Evolutionary conservation across 2,888 invertebrate species (phyloP).

Genomic region (Cremastinae sp.): DNA sequence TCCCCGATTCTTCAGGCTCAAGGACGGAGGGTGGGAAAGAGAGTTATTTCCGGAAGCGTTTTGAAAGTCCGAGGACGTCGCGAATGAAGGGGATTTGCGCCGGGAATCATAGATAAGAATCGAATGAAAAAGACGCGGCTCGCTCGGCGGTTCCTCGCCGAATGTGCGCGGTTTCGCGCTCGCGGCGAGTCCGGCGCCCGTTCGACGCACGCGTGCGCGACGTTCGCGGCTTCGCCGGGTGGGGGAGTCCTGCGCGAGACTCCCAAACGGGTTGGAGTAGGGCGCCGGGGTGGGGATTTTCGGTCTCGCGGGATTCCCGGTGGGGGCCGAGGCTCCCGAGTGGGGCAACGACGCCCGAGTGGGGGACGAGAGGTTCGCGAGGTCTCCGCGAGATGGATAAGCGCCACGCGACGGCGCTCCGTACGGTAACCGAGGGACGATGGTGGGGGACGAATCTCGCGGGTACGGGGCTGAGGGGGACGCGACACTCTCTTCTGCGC

Average conservation of each 20-base stretch:
- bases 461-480: constrained; percentile 32
- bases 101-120: too few relatives aligned
- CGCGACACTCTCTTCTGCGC: constrained; percentile 20
- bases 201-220: constrained; percentile 68
- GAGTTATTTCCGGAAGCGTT: background rate
- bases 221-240: background rate
- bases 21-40: background rate
- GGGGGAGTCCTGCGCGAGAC: constrained; percentile 18
- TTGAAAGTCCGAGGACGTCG: background rate
- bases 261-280: background rate
- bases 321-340: constrained; percentile 42
- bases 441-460: constrained; percentile 43
- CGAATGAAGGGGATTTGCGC: too few relatives aligned
- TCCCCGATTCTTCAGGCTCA: background rate
- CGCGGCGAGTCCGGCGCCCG: constrained; percentile 45
- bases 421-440: constrained; percentile 13
- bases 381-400: constrained; percentile 77
- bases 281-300: constrained; percentile 28
- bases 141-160: constrained; percentile 21
- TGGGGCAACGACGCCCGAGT: constrained; percentile 39
- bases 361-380: constrained; percentile 73
- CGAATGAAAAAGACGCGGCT: background rate
- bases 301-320: constrained; percentile 20
- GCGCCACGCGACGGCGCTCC: constrained; percentile 77
- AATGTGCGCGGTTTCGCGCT: constrained; percentile 9